These are phyloP conservation scores for Probaryconus sp. DNA, from an alignment of 1,140 invertebrate species.

Conservation along the genomic window DNA sequence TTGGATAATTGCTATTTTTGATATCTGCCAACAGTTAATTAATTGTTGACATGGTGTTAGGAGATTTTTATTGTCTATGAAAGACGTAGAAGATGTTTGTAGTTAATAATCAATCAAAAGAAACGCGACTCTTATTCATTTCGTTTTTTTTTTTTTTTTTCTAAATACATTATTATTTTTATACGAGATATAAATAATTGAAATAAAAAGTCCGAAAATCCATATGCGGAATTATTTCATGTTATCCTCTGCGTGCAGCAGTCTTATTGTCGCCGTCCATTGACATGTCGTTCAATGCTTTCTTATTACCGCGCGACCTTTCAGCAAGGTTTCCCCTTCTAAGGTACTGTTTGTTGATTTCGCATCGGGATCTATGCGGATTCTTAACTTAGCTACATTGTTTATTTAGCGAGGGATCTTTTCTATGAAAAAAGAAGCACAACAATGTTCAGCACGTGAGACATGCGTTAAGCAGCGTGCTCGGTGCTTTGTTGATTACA, in stretches of 20 bases:
- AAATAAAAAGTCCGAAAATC: too few species aligned
- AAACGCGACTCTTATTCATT: too few species aligned
- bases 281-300: constrained; percentile 67
- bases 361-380: constrained; percentile 27
- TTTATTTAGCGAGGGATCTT: constrained; percentile 33
- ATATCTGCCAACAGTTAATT: too few species aligned
- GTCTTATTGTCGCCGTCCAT: constrained; percentile 70
- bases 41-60: too few species aligned
- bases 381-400: constrained; percentile 34
- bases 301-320: constrained; percentile 37
- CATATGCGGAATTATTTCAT: constrained; percentile 69
- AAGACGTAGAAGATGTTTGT: too few species aligned
- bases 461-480: constrained; percentile 54
- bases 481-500: constrained; percentile 53
- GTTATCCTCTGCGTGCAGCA: constrained; percentile 63
- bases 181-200: too few species aligned
- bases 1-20: too few species aligned
- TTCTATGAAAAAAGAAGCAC: constrained; percentile 29
- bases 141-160: too few species aligned
- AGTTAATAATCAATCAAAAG: too few species aligned
- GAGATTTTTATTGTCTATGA: too few species aligned
- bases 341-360: constrained; percentile 18
- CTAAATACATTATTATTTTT: too few species aligned
- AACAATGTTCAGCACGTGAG: constrained; percentile 53
- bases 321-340: constrained; percentile 24